Evolutionary conservation across 2,888 invertebrate species (phyloP).

Genomic region (Caenorhabditis doughertyi): DNA sequence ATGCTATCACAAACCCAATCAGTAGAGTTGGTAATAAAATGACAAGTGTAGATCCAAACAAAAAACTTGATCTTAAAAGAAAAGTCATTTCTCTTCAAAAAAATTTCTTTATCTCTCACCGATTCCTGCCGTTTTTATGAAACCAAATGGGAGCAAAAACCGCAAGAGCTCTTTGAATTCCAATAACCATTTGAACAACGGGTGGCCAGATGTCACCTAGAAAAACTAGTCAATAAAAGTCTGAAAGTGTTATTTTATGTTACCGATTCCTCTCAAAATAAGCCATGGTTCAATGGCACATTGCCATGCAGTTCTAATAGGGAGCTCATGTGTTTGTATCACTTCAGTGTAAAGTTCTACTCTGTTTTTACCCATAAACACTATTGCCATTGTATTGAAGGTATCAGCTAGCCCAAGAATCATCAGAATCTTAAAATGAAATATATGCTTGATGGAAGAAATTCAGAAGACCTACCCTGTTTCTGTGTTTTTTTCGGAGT

Average conservation of each 20-base stretch:
- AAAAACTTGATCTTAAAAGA: slow-evolving; percentile 57
- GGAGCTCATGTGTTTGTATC: slow-evolving; percentile 51
- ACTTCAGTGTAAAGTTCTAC: slow-evolving; percentile 67
- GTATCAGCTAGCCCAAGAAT: slow-evolving; percentile 72
- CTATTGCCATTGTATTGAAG: slow-evolving; percentile 71
- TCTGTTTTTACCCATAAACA: slow-evolving; percentile 74
- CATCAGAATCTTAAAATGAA: slow-evolving; percentile 64
- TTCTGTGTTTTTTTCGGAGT: slow-evolving; percentile 55
- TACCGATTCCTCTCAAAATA: slow-evolving; percentile 67
- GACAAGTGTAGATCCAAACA: slow-evolving; percentile 56
- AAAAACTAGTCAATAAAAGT: neutral
- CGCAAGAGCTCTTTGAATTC: slow-evolving; percentile 63
- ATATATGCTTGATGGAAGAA: neutral
- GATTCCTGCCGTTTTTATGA: slow-evolving; percentile 63
- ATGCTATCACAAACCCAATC: slow-evolving; percentile 69
- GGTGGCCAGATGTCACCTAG: slow-evolving; percentile 73
- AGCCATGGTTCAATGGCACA: slow-evolving; percentile 73
- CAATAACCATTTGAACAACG: slow-evolving; percentile 68
- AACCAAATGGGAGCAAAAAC: slow-evolving; percentile 68
- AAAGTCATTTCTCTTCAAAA: neutral
- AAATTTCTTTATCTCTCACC: slow-evolving; percentile 18
- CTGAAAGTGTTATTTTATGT: neutral
- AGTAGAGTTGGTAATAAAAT: slow-evolving; percentile 55
- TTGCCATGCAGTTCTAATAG: slow-evolving; percentile 63
- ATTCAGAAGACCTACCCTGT: slow-evolving; percentile 34